Conservation (phyloP, 1,140 invertebrate genomes). For the Micrasema minimum region DNA sequence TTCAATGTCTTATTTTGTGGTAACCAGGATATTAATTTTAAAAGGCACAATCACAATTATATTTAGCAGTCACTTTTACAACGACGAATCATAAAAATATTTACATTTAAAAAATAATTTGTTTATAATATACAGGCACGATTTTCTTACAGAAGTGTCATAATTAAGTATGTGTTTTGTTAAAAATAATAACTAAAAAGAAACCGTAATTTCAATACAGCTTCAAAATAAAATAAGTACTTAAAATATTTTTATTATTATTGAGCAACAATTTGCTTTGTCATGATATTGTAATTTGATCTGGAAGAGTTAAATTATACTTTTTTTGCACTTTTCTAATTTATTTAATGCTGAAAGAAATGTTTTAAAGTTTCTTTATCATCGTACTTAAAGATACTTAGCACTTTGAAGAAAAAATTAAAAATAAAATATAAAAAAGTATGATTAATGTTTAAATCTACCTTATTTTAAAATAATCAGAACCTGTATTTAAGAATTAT, state of each 20-base stretch:
- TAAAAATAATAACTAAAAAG: neutral
- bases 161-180: neutral
- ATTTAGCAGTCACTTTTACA: slow-evolving; percentile 33
- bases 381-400: no score
- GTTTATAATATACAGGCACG: slow-evolving; percentile 27
- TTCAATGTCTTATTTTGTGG: neutral
- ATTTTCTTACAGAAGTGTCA: slow-evolving; percentile 12
- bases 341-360: no score
- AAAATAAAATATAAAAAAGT: no score
- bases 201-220: no score
- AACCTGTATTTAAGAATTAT: no score
- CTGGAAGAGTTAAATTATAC: neutral
- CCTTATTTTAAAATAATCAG: no score
- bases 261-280: neutral
- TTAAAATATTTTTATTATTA: neutral
- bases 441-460: no score
- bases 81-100: slow-evolving; percentile 10
- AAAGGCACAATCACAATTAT: neutral
- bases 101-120: slow-evolving; percentile 18
- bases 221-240: neutral
- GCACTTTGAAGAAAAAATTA: no score
- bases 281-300: no score
- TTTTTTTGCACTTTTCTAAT: neutral
- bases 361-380: no score
- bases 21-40: neutral